A percentile compares a stretch with the other conserved stretches of the same genome.
phyloP scores from a whole-genome alignment of 2,888 invertebrate species.

The Macrosiphum euphorbiae region DNA sequence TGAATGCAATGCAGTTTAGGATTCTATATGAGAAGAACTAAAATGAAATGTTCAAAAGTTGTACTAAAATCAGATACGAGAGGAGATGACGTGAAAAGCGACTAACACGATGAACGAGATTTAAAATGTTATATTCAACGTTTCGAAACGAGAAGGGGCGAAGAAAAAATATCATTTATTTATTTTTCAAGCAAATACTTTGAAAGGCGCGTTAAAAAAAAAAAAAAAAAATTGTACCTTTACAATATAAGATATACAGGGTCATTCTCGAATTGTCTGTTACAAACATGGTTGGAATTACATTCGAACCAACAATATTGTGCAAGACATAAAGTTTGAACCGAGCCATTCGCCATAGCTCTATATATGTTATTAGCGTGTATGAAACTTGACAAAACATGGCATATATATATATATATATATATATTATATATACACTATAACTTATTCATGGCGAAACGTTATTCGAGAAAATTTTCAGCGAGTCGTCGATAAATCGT shows the following conservation, averaged over 20 bases:
- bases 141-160: neutral
- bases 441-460: neutral
- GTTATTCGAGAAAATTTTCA: neutral
- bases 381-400: neutral
- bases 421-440: neutral
- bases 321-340: neutral
- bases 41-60: conserved; percentile 23
- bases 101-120: neutral
- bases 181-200: neutral
- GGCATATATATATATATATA: neutral
- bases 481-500: neutral
- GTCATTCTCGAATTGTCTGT: neutral
- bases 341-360: neutral
- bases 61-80: neutral
- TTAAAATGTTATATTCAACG: neutral
- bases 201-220: neutral
- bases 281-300: neutral
- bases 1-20: neutral
- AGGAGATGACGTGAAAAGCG: neutral
- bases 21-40: neutral
- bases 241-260: neutral
- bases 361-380: neutral
- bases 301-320: neutral
- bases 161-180: neutral
- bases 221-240: neutral